phyloP scores from a whole-genome alignment of 2,113 vertebrate species.

The Triplophysa siluroides region DNA sequence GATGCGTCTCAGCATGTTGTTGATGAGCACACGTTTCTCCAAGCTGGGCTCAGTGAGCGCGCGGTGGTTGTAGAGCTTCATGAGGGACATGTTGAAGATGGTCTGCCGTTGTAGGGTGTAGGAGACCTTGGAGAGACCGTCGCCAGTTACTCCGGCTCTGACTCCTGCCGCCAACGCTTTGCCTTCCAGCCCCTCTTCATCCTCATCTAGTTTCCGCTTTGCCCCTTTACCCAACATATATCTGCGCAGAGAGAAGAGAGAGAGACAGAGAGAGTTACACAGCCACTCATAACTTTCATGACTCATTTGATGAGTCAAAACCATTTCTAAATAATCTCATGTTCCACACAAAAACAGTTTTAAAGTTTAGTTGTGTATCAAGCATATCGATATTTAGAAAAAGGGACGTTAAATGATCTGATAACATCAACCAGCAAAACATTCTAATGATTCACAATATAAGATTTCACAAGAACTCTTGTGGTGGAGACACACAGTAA shows the following conservation, averaged over 20 bases:
- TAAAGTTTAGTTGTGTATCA: conserved; percentile 25
- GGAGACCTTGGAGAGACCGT: conserved; percentile 93
- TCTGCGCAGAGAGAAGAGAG: conserved; percentile 74
- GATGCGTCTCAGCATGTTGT: conserved; percentile 98
- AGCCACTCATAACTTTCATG: conserved; percentile 35
- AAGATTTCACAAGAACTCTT: too few species aligned
- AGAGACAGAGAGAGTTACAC: conserved; percentile 8
- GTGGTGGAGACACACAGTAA: background rate
- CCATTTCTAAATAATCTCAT: conserved; percentile 18
- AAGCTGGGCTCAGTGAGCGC: conserved; percentile 90
- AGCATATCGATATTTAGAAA: conserved; percentile 29
- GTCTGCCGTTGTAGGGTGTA: conserved; percentile 99
- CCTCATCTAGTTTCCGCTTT: conserved; percentile 98
- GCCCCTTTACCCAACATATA: conserved; percentile 99
- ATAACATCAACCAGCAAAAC: background rate
- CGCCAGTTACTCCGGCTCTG: conserved; percentile 54
- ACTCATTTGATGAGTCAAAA: conserved; percentile 10
- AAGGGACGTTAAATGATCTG: background rate
- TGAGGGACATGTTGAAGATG: conserved; percentile 99
- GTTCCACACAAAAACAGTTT: conserved; percentile 32
- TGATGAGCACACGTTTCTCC: conserved; percentile 95
- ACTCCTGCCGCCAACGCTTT: conserved; percentile 83
- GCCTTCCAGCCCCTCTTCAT: conserved; percentile 99
- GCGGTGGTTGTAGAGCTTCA: conserved; percentile 97
- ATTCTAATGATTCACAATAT: background rate